These are phyloP conservation scores for Erpobdella octoculata DNA, from an alignment of 2,888 invertebrate genomes.

Conservation along the genomic window DNA sequence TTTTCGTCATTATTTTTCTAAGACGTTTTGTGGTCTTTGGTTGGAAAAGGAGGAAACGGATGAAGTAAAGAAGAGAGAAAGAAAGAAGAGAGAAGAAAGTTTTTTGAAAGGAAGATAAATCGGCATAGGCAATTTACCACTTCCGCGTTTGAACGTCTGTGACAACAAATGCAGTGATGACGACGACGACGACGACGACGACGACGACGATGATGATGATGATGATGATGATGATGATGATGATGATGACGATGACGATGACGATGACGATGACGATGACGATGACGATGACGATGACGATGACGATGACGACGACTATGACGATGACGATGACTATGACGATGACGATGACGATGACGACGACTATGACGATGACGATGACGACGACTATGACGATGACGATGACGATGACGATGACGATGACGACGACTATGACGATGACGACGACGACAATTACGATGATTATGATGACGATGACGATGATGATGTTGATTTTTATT, in stretches of 20 bases:
- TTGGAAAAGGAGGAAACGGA: no score
- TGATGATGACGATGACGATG: conserved; percentile 17
- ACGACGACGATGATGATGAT: conserved; percentile 18
- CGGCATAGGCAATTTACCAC: no score
- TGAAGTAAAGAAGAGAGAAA: no score
- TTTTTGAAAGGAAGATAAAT: no score
- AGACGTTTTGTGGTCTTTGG: no score
- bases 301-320: not conserved
- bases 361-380: no score
- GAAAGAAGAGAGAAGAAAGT: no score
- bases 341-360: not conserved
- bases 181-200: not conserved
- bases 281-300: conserved; percentile 17
- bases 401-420: no score
- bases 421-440: no score
- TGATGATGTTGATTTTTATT: not conserved
- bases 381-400: no score
- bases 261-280: conserved; percentile 10
- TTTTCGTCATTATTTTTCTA: no score
- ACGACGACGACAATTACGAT: not conserved
- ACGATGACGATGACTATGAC: not conserved
- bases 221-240: conserved; percentile 22
- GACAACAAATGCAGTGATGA: conserved; percentile 9
- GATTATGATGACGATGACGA: not conserved
- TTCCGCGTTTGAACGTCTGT: no score